A percentile compares a stretch with the other conserved stretches of the same genome.
These are phyloP conservation scores for Phrynocephalus forsythii DNA, from an alignment of 2,797 vertebrate species.

Conservation along the genomic window DNA sequence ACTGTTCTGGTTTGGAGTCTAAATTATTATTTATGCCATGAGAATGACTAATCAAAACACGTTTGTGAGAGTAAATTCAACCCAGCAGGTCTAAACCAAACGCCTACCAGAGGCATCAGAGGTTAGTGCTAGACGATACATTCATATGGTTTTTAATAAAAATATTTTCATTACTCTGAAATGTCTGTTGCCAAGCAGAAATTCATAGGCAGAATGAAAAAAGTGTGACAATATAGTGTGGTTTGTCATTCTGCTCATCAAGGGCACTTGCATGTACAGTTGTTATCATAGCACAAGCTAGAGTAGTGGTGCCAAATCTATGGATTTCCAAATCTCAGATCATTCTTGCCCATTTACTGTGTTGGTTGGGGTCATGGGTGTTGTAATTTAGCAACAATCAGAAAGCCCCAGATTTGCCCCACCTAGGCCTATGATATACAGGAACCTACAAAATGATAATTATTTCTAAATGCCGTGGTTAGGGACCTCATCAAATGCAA, in stretches of 20 bases:
- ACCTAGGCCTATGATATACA: too few relatives aligned
- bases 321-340: too few relatives aligned
- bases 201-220: background rate
- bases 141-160: background rate
- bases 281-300: too few relatives aligned
- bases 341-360: too few relatives aligned
- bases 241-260: background rate
- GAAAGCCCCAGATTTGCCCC: too few relatives aligned
- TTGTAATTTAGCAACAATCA: too few relatives aligned
- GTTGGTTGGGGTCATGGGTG: too few relatives aligned
- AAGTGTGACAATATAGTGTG: background rate
- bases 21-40: background rate
- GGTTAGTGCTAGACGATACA: background rate
- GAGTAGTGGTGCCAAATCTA: too few relatives aligned
- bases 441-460: too few relatives aligned
- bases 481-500: too few relatives aligned
- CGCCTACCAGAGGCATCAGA: background rate
- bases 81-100: background rate
- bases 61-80: background rate
- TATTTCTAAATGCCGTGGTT: too few relatives aligned
- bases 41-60: background rate
- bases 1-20: background rate
- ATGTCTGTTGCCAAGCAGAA: background rate
- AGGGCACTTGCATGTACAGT: too few relatives aligned
- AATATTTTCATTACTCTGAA: conserved; percentile 7